Evolutionary conservation across 64 coral and sea anemone genomes (phyloP).

Genomic region (Hydrozoanthus tunicans): DNA sequence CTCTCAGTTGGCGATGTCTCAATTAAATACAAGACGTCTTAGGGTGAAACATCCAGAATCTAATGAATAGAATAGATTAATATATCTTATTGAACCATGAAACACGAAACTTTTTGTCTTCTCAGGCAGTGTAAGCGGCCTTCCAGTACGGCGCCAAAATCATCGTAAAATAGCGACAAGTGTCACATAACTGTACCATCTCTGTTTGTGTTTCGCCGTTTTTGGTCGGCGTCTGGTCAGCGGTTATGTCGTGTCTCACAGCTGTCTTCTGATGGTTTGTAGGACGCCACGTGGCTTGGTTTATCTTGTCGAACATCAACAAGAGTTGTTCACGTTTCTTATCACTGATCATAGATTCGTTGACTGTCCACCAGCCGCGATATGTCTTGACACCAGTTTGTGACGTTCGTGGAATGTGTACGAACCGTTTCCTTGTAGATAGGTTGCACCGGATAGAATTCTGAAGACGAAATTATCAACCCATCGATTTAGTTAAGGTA

Average conservation of each 20-base stretch:
- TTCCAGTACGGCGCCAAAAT: neutral
- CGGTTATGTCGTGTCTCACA: neutral
- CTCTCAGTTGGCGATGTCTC: too few relatives aligned
- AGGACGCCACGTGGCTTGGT: neutral
- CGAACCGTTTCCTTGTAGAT: slow-evolving; percentile 41
- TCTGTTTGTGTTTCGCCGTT: slow-evolving; percentile 6
- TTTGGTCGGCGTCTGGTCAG: neutral
- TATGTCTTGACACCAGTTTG: slow-evolving; percentile 23
- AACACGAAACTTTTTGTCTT: too few relatives aligned
- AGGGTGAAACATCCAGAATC: too few relatives aligned
- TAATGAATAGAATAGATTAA: too few relatives aligned
- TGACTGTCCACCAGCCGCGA: slow-evolving; percentile 53
- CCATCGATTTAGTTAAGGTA: neutral
- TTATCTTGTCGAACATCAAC: slow-evolving; percentile 1
- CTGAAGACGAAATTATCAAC: neutral
- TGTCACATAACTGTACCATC: neutral
- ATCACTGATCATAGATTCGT: slow-evolving; percentile 3
- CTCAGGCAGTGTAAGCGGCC: neutral
- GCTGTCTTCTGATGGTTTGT: neutral
- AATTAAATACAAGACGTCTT: too few relatives aligned
- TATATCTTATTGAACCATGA: too few relatives aligned
- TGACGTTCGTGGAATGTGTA: slow-evolving; percentile 27
- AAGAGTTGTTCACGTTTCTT: neutral
- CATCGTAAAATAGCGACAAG: neutral
- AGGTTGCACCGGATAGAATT: slow-evolving; percentile 64